Base-by-base conservation (phyloP, 2,113 vertebrate species). In the Sylvietta virens region DNA sequence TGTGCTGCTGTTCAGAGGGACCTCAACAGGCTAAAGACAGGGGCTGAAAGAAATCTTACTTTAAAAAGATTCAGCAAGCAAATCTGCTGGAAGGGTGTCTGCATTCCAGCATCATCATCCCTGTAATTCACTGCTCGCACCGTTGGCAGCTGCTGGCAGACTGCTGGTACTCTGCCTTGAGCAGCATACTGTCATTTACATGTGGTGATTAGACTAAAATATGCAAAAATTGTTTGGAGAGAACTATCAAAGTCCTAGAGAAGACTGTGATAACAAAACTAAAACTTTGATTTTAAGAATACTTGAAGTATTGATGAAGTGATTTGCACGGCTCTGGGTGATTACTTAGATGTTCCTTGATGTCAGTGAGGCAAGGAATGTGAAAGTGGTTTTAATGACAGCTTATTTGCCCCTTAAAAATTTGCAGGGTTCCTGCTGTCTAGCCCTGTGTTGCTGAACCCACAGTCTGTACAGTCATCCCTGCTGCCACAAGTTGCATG, bases 201-300 rank as follows among this genome's bases (percentile, higher is more conserved):
- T 9, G 1, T 23, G 39, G 26, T 44, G 69, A 44, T 71, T 67
- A 66, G 84, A 56, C 44, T 71, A 67, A 84, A 91, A 64, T 72
- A 67, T n/a, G 73, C 73, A 91, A 47, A 92, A 93, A 64, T 24
- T 44, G 11, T 82, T 91, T 39, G 13, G 45, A 48, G 57, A 85
- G 62, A 78, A 5, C 73, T 90, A 21, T 65, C n/a, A 3, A 69
- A 67, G n/a, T 79, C 53, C 65, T 79, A 31, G 78, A 51, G 44
- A 76, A 81, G 61, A 74, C 82, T 74, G 51, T 61, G 65, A 44
- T 81, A 91, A 88, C 30, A 71, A 67, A 92, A 77, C 13, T 1
- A n/a, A 82, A 95, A 54, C 44, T 44, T 84, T 53, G 82, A 13
- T 65, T 88, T 74, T 66, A 81, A 93, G 65, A n/a, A 44, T 51